A percentile compares a stretch with the other conserved stretches of the same genome.
phyloP scores from a whole-genome alignment of 2,797 vertebrate species.

The Synanceia verrucosa region DNA sequence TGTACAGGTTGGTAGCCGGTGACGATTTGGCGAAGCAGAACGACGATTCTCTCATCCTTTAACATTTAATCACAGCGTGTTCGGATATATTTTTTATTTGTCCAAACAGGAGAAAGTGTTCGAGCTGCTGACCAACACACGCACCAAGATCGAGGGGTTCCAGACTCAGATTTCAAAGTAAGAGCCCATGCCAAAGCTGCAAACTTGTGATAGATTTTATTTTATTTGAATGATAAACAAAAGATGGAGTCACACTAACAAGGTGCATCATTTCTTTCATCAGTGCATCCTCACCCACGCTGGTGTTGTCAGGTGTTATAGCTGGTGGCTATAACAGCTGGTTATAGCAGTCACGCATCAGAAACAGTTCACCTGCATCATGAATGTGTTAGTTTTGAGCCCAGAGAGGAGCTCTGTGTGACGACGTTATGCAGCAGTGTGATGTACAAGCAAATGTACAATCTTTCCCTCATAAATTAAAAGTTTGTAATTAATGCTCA shows the following conservation, averaged over 20 bases:
- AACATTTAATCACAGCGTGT: too few relatives aligned
- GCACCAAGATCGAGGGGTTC: slow-evolving; percentile 90
- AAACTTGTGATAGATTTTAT: neutral
- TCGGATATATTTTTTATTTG: neutral
- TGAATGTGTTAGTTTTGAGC: neutral
- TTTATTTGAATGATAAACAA: neutral
- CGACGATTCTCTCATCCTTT: too few relatives aligned
- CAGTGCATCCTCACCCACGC: neutral
- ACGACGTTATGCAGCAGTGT: neutral
- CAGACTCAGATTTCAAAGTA: slow-evolving; percentile 93
- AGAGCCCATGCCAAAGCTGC: slow-evolving; percentile 39
- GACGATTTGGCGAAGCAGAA: neutral
- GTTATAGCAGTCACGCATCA: neutral
- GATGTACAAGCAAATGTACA: neutral
- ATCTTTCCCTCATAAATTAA: neutral
- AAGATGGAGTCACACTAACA: neutral
- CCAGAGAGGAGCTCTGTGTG: neutral
- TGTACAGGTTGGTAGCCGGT: slow-evolving; percentile 84
- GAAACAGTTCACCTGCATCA: neutral
- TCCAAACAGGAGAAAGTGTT: slow-evolving; percentile 90
- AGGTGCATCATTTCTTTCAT: neutral
- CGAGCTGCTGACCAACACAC: slow-evolving; percentile 88
- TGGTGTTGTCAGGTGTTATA: neutral
- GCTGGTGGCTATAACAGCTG: neutral
- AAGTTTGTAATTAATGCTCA: neutral